Evolutionary conservation across 2,888 invertebrate genomes (phyloP).

Genomic region (Apodemia zela): DNA sequence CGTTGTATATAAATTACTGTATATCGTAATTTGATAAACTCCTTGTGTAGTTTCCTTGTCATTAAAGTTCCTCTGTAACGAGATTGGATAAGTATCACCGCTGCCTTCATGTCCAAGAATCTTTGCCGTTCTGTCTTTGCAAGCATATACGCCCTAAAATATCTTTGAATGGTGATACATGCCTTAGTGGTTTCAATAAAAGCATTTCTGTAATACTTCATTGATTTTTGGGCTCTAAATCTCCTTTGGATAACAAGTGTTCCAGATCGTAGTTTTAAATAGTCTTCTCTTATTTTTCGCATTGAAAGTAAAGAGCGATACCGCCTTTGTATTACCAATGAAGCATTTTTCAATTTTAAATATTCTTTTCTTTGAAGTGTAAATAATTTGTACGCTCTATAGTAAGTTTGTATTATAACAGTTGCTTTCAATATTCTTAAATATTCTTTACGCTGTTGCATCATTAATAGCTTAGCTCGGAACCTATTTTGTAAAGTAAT

Average conservation of each 20-base stretch:
- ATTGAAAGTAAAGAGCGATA: slow-evolving; percentile 54
- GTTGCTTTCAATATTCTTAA: slow-evolving; percentile 49
- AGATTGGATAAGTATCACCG: slow-evolving; percentile 59
- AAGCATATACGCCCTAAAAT: slow-evolving; percentile 45
- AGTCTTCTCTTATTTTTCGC: slow-evolving; percentile 45
- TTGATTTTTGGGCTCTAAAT: slow-evolving; percentile 57
- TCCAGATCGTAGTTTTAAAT: slow-evolving; percentile 40
- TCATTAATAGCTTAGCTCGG: slow-evolving; percentile 53
- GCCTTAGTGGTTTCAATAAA: slow-evolving; percentile 55
- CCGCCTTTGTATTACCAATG: slow-evolving; percentile 46
- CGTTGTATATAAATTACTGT: slow-evolving; percentile 55
- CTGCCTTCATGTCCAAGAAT: slow-evolving; percentile 46
- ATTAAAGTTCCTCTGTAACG: slow-evolving; percentile 48
- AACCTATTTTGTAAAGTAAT: slow-evolving; percentile 52
- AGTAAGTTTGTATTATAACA: slow-evolving; percentile 61
- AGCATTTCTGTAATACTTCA: slow-evolving; percentile 49
- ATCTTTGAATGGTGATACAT: slow-evolving; percentile 59
- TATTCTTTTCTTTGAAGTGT: slow-evolving; percentile 48
- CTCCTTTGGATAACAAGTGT: slow-evolving; percentile 46
- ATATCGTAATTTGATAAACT: slow-evolving; percentile 45
- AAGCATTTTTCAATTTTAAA: slow-evolving; percentile 43
- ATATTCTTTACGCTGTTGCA: slow-evolving; percentile 52
- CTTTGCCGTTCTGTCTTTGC: slow-evolving; percentile 45
- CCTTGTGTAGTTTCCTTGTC: slow-evolving; percentile 40
- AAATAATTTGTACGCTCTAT: slow-evolving; percentile 46